Evolutionary conservation across 2,113 vertebrate genomes (phyloP).

Genomic region (Hassar affinis): DNA sequence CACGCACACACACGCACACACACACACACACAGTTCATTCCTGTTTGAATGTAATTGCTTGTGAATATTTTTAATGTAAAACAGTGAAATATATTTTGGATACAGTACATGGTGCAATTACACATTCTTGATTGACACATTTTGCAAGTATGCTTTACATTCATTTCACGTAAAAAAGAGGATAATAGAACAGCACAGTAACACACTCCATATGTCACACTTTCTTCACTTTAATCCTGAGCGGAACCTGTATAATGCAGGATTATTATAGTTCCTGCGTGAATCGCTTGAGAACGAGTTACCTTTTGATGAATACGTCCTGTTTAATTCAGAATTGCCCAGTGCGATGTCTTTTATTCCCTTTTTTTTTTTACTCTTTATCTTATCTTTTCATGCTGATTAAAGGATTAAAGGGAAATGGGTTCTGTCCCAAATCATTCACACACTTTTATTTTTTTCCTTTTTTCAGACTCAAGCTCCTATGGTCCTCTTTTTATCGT

Average conservation of each 20-base stretch:
- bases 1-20: too few species aligned
- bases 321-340: neutral
- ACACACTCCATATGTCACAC: neutral
- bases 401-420: neutral
- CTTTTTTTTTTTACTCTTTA: neutral
- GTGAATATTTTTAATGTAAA: too few species aligned
- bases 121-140: too few species aligned
- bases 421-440: neutral
- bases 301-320: neutral
- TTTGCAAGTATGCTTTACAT: neutral
- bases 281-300: neutral
- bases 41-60: too few species aligned
- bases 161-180: neutral
- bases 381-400: constrained; percentile 2
- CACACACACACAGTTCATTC: too few species aligned
- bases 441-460: neutral
- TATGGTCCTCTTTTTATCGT: too few species aligned
- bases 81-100: too few species aligned
- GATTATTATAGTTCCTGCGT: neutral
- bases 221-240: neutral
- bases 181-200: too few species aligned
- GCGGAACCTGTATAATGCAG: neutral
- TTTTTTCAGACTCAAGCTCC: neutral
- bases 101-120: too few species aligned
- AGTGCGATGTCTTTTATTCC: neutral